Conservation (phyloP, 2,888 invertebrate species). For the Pristionchus mayeri region DNA sequence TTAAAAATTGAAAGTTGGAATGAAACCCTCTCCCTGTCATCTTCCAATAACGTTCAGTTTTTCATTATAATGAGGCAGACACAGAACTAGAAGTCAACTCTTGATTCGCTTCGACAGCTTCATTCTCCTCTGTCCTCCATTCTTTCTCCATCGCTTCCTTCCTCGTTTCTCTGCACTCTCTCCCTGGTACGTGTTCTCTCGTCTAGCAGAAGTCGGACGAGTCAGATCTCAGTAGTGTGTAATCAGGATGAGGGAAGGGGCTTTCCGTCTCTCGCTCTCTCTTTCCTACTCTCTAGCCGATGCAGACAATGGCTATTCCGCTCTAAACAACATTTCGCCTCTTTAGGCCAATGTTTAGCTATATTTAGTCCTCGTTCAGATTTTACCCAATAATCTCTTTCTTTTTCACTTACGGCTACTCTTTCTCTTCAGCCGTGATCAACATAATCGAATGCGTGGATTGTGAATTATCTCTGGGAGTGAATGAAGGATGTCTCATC, state of each 20-base stretch:
- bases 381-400: background rate
- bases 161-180: background rate
- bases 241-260: slow-evolving; percentile 42
- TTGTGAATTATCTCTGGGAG: background rate
- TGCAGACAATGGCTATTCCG: background rate
- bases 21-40: too few species aligned
- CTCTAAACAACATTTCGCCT: background rate
- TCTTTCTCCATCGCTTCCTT: slow-evolving; percentile 12
- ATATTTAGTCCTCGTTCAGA: background rate
- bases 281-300: slow-evolving; percentile 47
- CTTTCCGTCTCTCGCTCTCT: slow-evolving; percentile 16
- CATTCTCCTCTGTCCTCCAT: too few species aligned
- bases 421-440: background rate
- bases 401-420: background rate
- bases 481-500: slow-evolving; percentile 9
- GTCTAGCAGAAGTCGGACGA: slow-evolving; percentile 7
- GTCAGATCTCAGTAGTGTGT: slow-evolving; percentile 40
- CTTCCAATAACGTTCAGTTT: too few species aligned
- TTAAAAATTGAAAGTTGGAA: too few species aligned
- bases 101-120: slow-evolving; percentile 12
- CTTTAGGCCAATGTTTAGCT: background rate
- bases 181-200: slow-evolving; percentile 25
- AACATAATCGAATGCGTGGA: background rate
- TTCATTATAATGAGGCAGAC: too few species aligned
- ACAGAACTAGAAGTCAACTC: background rate